Base-by-base conservation (phyloP, 2,888 invertebrate species). In the Synergus japonicus region DNA sequence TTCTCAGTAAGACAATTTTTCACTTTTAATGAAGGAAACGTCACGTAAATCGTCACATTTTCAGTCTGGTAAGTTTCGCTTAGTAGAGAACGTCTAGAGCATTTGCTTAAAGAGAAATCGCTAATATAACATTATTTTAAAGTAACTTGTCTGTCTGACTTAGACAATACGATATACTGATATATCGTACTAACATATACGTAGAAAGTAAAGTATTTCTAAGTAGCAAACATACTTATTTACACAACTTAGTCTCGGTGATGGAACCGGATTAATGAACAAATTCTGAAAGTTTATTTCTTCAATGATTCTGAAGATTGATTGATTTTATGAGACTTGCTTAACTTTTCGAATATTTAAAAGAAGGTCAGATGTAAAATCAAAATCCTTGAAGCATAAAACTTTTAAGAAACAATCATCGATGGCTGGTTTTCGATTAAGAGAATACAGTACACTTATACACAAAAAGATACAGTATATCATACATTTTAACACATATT, bases 61-160 rank as follows among this genome's bases (percentile, higher is more conserved):
- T 83, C 87, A 86, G 83, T 84, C 86, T 87, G 90, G 91, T 91
- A 91, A 91, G 91, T 91, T 86, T 87, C 86, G 91, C 91, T 91
- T 91, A 85, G 89, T 91, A 91, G 90, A 90, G 84, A 86, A 87
- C 86, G 86, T 86, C 86, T 91, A 91, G 90, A 88, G 88, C 88
- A 87, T 88, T 89, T 84, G 86, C 84, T 87, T 86, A 82, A 82
- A 85, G 84, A 82, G 86, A 85, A 84, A 86, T 84, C 82, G 84
- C 86, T 88, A 83, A 85, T 84, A 81, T 83, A 82, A 81, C 81
- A 5, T 54, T 54, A 54, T 8, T 3, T 2, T 54, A n/a, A 54
- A 54, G 2, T 54, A 54, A 54, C 8, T 54, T 54, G 8, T n/a
- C n/a, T n/a, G 8, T 8, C n/a, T n/a, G 8, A 54, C n/a, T 54